Conservation (phyloP, 2,113 vertebrate genomes). For the Pterophyllum scalare region DNA sequence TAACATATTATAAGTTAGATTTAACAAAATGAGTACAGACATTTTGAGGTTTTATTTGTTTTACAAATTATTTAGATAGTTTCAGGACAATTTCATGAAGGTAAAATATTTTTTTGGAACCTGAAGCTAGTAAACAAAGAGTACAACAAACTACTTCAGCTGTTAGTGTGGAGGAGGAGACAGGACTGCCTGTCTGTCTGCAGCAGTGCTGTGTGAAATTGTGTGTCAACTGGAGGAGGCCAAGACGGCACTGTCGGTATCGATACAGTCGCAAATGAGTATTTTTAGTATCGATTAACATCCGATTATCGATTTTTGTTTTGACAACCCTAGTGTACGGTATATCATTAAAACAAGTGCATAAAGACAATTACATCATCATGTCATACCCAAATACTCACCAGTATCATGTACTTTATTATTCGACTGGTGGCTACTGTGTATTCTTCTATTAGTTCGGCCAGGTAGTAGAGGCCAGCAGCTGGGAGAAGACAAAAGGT, state of each 20-base stretch:
- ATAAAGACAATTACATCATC: not conserved
- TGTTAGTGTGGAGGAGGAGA: no score
- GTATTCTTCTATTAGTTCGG: conserved; percentile 96
- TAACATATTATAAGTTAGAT: no score
- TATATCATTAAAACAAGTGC: not conserved
- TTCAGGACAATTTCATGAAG: no score
- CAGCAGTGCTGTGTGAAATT: not conserved
- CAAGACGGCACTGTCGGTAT: not conserved
- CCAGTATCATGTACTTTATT: conserved; percentile 98
- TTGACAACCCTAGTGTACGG: not conserved
- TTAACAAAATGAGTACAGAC: no score
- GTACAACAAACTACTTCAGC: no score
- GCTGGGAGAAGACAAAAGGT: conserved; percentile 73
- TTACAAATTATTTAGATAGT: no score
- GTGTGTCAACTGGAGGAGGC: not conserved
- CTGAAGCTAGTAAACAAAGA: no score
- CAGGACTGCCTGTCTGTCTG: no score
- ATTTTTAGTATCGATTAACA: no score
- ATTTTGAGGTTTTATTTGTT: no score
- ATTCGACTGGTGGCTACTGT: conserved; percentile 93
- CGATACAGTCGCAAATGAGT: fast-evolving
- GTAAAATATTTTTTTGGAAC: no score
- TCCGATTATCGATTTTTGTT: not conserved
- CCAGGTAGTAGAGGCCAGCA: conserved; percentile 94
- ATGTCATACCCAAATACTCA: conserved; percentile 72